Conservation (phyloP, 2,888 invertebrate species). For the Mythimna pallens region DNA sequence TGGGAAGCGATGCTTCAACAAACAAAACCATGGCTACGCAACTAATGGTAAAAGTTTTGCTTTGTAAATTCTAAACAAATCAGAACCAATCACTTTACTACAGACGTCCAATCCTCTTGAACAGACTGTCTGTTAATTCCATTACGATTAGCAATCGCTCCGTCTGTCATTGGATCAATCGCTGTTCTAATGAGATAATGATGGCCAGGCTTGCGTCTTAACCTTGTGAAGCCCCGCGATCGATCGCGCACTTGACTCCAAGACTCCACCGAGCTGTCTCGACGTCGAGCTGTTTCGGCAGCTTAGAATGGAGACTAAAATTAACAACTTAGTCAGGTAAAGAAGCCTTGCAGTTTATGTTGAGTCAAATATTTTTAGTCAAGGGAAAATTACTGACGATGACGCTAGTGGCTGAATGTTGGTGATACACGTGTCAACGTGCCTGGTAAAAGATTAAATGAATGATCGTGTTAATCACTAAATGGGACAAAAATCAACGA, state of each 20-base stretch:
- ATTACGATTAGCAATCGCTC: slow-evolving; percentile 33
- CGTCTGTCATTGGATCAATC: slow-evolving; percentile 42
- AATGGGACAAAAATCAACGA: no score
- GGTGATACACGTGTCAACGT: background rate
- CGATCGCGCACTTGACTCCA: slow-evolving; percentile 66
- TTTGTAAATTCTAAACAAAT: background rate
- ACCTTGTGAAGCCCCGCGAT: slow-evolving; percentile 76
- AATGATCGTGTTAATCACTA: no score
- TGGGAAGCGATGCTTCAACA: background rate
- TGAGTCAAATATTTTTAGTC: background rate
- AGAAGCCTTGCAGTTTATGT: slow-evolving; percentile 22
- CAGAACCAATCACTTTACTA: background rate
- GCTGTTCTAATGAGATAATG: slow-evolving; percentile 74
- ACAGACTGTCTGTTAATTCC: slow-evolving; percentile 14
- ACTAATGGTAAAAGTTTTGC: no score
- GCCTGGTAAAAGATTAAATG: no score
- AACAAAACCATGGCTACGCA: no score
- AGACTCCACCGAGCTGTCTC: slow-evolving; percentile 9
- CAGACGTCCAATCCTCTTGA: background rate
- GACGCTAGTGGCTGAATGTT: background rate
- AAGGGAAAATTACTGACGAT: background rate
- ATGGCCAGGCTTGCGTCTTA: slow-evolving; percentile 69
- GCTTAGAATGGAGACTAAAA: slow-evolving; percentile 19
- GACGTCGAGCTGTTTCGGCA: slow-evolving; percentile 34
- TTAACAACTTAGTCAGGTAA: slow-evolving; percentile 4